Evolutionary conservation across 2,888 invertebrate genomes (phyloP), one percentile per base, ranked within the genome.

Genomic region (Xiphydria camelus): DNA sequence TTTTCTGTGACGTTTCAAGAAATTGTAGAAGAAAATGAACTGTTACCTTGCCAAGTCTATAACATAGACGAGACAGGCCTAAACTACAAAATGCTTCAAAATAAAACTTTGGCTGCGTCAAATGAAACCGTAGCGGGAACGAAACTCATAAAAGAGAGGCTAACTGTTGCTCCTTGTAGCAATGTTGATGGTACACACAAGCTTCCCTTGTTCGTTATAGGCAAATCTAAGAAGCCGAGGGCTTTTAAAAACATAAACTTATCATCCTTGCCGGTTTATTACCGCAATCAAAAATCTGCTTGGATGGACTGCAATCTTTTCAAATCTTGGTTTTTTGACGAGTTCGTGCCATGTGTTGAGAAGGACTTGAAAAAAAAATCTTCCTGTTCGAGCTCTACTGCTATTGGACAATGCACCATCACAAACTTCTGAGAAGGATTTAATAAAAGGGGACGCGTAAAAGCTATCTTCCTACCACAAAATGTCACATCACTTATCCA

Each of bases 241-340:
- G 31, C 31, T 31, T 31, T 31, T 31, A 31, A 31, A 31, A 31
- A 31, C 14, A n/a, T 31, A n/a, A 4, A 31, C n/a, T 23, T 23
- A 23, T 23, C 23, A 23, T 6, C 4, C n/a, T 31, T 40, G 40
- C 31, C 29, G 19, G 17, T 12, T 29, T 18, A 32, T 32, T 40
- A 29, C n/a, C 29, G 17, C n/a, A 32, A 10, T 33, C 32, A 40
- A 32, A 32, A 40, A 40, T 33, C 31, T 39, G 39, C 26, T 31
- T 29, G 39, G 39, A 29, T 39, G 39, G 29, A 29, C 23, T 32
- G 10, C 17, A 31, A 17, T 32, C 32, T 40, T 34, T 41, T 41
- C 34, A n/a, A n/a, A 39, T 33, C 37, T 12, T 17, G 14, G n/a
- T 26, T n/a, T 12, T 1, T 12, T 4, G 10, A 25, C n/a, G 35